phyloP scores from a whole-genome alignment of 2,888 invertebrate genomes.

The Epiperipatus broadwayi region DNA sequence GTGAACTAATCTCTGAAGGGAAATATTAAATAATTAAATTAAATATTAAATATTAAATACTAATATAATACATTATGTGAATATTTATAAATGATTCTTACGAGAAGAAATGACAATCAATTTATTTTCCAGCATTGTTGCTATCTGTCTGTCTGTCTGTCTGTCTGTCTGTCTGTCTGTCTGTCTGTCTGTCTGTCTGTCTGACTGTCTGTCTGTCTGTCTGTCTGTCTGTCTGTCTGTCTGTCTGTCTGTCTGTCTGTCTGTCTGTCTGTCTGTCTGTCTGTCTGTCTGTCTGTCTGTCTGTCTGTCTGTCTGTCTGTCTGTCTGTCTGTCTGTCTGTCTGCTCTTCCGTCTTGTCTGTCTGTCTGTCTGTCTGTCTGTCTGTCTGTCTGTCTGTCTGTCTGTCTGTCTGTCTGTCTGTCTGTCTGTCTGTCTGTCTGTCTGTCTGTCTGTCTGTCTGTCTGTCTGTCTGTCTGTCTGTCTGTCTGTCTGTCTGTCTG shows the following conservation, averaged over 20 bases:
- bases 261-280: conserved; percentile 15
- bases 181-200: no score
- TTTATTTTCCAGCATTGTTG: no score
- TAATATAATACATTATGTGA: no score
- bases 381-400: conserved; percentile 13
- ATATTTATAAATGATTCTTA: no score
- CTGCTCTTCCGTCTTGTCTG: conserved; percentile 14
- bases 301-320: conserved; percentile 14
- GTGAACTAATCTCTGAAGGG: no score
- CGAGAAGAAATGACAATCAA: no score
- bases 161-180: no score
- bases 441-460: conserved; percentile 15
- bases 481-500: conserved; percentile 13
- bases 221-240: conserved; percentile 15
- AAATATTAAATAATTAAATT: no score
- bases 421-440: conserved; percentile 16
- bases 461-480: conserved; percentile 14
- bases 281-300: conserved; percentile 14
- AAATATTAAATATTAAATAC: no score
- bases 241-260: conserved; percentile 14
- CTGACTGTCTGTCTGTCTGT: conserved; percentile 14
- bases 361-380: conserved; percentile 15
- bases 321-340: conserved; percentile 13
- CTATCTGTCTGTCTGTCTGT: no score
- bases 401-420: conserved; percentile 13